Evolutionary conservation across 2,888 invertebrate species (phyloP).

Genomic region (Archips crataeganus): DNA sequence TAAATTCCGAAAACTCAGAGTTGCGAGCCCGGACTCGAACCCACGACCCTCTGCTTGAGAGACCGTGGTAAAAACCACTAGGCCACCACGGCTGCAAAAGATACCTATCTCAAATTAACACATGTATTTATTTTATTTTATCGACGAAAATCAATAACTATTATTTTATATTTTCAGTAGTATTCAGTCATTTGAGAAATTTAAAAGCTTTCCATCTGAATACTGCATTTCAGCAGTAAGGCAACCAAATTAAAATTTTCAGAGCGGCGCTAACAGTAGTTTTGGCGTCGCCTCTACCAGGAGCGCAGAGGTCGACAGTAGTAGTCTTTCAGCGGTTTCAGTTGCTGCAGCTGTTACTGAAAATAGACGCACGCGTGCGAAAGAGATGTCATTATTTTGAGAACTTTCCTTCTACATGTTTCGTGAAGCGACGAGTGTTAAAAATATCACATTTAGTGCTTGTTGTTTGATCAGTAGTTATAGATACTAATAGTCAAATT

Average conservation of each 20-base stretch:
- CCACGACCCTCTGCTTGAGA: too few relatives aligned
- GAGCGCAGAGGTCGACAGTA: slow-evolving; percentile 58
- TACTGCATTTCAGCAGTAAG: slow-evolving; percentile 33
- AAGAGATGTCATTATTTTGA: slow-evolving; percentile 26
- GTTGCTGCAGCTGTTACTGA: slow-evolving; percentile 49
- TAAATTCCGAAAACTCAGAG: too few relatives aligned
- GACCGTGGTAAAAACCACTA: too few relatives aligned
- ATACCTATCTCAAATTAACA: too few relatives aligned
- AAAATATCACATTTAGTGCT: background rate
- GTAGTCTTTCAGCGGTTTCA: slow-evolving; percentile 63
- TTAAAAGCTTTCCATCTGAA: background rate
- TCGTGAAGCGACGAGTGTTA: slow-evolving; percentile 5
- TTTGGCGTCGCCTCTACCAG: slow-evolving; percentile 73
- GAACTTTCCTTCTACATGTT: background rate
- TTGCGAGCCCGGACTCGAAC: too few relatives aligned
- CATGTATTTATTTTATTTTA: too few relatives aligned
- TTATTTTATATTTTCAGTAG: too few relatives aligned
- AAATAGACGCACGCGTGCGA: slow-evolving; percentile 44
- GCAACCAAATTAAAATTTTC: slow-evolving; percentile 48
- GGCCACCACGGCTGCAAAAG: too few relatives aligned
- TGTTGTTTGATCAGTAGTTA: too few relatives aligned
- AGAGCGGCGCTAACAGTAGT: slow-evolving; percentile 71
- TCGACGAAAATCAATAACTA: too few relatives aligned
- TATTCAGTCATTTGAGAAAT: background rate
- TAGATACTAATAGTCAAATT: too few relatives aligned